Conservation (phyloP, 64 coral and sea anemone species). For the Porites lutea region DNA sequence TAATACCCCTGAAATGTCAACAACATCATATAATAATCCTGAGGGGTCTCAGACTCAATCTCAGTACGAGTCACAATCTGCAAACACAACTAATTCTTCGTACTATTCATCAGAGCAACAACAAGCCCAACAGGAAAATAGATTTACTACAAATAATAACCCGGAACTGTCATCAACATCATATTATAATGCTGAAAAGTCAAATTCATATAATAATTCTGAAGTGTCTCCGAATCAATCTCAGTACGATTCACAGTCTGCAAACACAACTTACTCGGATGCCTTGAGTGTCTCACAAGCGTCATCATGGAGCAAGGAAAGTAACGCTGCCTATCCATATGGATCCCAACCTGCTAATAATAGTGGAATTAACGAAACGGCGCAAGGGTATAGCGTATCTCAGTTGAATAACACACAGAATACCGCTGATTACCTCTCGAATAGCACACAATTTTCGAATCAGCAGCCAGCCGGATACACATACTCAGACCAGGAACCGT, state of each 20-base stretch:
- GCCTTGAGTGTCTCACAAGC: neutral
- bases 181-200: neutral
- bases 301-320: neutral
- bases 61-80: too few relatives aligned
- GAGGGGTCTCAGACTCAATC: neutral
- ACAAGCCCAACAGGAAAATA: too few relatives aligned
- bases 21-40: neutral
- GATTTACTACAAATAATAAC: neutral
- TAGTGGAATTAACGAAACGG: neutral
- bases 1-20: neutral
- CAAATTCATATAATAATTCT: neutral
- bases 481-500: constrained; percentile 28
- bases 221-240: neutral
- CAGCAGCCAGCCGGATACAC: constrained; percentile 62
- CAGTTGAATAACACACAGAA: neutral
- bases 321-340: neutral
- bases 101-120: too few relatives aligned
- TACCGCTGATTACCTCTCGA: neutral
- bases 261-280: neutral
- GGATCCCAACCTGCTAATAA: neutral
- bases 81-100: too few relatives aligned
- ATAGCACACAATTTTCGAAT: neutral
- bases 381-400: neutral
- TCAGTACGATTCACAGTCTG: constrained; percentile 2
- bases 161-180: neutral